Percentiles rank a stretch among this genome's conserved stretches.
Conservation (phyloP, 1,140 invertebrate genomes). For the Philaenus spumarius region DNA sequence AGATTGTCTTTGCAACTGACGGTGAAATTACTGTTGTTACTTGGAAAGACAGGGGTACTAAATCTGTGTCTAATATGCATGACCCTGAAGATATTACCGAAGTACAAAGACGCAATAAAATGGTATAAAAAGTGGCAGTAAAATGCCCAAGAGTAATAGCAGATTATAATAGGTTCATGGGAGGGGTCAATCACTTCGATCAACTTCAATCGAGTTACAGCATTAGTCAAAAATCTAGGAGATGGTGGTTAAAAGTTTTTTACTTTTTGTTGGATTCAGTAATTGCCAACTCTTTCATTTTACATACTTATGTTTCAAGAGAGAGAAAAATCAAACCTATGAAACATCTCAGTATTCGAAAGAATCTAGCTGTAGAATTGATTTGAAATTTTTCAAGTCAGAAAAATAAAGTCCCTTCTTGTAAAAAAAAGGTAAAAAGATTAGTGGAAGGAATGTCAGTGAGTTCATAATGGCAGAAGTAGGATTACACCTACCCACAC, state of each 20-base stretch:
- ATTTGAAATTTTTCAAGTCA: background rate
- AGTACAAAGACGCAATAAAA: conserved; percentile 5
- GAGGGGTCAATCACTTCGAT: conserved; percentile 16
- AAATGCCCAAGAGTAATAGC: conserved; percentile 2
- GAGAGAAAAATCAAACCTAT: background rate
- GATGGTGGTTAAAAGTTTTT: conserved; percentile 18
- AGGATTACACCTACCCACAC: background rate
- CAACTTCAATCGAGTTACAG: conserved; percentile 1
- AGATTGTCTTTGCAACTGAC: background rate
- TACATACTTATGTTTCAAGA: conserved; percentile 6
- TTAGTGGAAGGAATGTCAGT: background rate
- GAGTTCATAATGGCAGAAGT: background rate
- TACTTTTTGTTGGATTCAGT: conserved; percentile 11
- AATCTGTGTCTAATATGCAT: conserved; percentile 12
- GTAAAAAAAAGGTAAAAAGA: background rate
- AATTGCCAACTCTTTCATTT: conserved; percentile 13
- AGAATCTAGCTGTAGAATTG: no score
- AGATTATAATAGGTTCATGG: conserved; percentile 19
- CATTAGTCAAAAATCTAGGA: conserved; percentile 5
- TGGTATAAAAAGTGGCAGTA: conserved; percentile 1
- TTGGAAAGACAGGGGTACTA: conserved; percentile 12
- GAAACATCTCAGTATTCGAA: no score
- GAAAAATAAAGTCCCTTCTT: background rate
- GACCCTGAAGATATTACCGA: background rate
- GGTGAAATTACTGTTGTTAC: background rate